A percentile compares a stretch with the other conserved stretches of the same genome.
Evolutionary conservation across 2,888 invertebrate genomes (phyloP).

Genomic region (Polydrusus cervinus): DNA sequence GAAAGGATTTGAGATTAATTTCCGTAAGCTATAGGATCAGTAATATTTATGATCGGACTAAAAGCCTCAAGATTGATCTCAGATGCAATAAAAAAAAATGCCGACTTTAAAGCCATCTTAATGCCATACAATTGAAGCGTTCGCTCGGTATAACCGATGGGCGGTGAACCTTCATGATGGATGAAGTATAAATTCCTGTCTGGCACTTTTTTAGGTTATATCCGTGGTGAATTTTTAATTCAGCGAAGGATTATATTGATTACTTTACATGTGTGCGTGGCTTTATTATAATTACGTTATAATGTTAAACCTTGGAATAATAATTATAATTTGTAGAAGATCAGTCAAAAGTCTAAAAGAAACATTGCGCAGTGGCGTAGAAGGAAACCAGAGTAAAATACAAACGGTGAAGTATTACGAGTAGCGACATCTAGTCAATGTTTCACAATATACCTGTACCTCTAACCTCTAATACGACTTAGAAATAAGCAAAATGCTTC

Average conservation of each 20-base stretch:
- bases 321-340: conserved; percentile 7
- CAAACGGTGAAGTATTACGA: too few relatives aligned
- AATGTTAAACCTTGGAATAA: conserved; percentile 15
- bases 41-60: too few relatives aligned
- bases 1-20: too few relatives aligned
- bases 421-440: too few relatives aligned
- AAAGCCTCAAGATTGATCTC: background rate
- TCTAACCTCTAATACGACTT: too few relatives aligned
- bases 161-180: conserved; percentile 2
- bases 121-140: background rate
- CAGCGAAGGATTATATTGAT: conserved; percentile 14
- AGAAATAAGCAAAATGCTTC: too few relatives aligned
- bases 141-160: background rate
- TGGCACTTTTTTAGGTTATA: conserved; percentile 9
- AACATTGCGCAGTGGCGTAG: background rate
- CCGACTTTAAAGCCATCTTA: background rate
- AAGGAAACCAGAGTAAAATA: background rate
- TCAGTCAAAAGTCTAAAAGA: background rate
- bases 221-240: conserved; percentile 27
- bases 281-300: conserved; percentile 25
- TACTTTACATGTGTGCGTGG: background rate
- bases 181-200: conserved; percentile 17
- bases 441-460: too few relatives aligned
- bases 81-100: background rate
- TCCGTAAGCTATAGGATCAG: too few relatives aligned